Conservation (phyloP, 53 echinoderm and acorn worm genomes). For the Crossaster papposus region DNA sequence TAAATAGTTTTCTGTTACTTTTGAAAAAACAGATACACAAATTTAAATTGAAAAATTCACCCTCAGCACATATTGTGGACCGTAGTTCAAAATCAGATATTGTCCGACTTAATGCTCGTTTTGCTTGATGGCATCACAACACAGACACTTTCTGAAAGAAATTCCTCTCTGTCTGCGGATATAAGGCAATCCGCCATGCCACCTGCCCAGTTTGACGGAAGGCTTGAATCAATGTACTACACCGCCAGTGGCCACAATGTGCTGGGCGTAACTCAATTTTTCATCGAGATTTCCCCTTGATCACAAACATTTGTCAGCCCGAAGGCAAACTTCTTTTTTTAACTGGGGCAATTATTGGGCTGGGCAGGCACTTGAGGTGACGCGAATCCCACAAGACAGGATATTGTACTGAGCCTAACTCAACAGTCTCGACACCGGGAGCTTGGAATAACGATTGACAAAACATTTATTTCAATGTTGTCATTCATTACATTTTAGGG, state of each 20-base stretch:
- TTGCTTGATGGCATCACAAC: too few species aligned
- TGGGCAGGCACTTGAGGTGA: constrained; percentile 5
- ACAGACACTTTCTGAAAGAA: not conserved
- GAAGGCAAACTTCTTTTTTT: constrained; percentile 13
- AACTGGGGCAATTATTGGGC: constrained; percentile 49
- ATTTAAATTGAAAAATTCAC: too few species aligned
- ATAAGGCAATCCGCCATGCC: not conserved
- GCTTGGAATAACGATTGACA: constrained; percentile 27
- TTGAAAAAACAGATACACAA: too few species aligned
- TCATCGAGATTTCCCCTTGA: not conserved
- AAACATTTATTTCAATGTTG: too few species aligned
- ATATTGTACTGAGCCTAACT: constrained; percentile 3
- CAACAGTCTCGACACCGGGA: not conserved
- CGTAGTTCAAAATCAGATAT: too few species aligned
- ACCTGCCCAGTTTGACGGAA: not conserved
- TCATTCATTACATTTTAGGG: too few species aligned
- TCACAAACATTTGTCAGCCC: constrained; percentile 10
- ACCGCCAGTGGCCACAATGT: not conserved
- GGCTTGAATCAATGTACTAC: not conserved
- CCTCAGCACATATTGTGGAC: too few species aligned
- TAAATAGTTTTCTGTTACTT: too few species aligned
- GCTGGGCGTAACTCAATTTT: constrained; percentile 6
- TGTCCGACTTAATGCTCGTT: too few species aligned
- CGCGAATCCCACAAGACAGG: constrained; percentile 36
- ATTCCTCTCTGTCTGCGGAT: not conserved